Conservation (phyloP, 2,797 vertebrate species). For the Holocentrus rufus region DNA sequence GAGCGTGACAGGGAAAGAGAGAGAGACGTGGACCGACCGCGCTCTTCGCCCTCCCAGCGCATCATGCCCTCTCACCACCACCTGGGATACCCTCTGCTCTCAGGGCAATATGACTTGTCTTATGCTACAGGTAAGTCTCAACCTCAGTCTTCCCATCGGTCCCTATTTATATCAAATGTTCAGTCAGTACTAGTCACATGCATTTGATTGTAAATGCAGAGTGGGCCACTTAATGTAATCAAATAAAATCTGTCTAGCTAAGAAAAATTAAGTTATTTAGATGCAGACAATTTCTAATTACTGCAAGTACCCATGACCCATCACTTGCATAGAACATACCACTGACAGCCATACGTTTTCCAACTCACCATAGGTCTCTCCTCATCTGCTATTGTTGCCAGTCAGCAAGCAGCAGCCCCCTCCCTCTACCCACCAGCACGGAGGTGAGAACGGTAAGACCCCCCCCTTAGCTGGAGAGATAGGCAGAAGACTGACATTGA, state of each 20-base stretch:
- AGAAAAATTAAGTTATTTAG: conserved; percentile 13
- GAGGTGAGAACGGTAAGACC: conserved; percentile 94
- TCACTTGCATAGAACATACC: conserved; percentile 33
- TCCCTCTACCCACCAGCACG: conserved; percentile 88
- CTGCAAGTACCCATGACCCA: background rate
- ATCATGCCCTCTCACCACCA: conserved; percentile 98
- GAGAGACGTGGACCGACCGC: conserved; percentile 88
- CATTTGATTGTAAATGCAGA: conserved; percentile 9
- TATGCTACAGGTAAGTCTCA: conserved; percentile 91
- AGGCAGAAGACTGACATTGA: conserved; percentile 23
- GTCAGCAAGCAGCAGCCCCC: conserved; percentile 89
- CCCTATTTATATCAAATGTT: conserved; percentile 2
- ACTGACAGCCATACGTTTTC: conserved; percentile 48
- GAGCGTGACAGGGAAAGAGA: conserved; percentile 79
- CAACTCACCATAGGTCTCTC: conserved; percentile 82
- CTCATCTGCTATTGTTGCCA: conserved; percentile 91
- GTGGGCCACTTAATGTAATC: conserved; percentile 17
- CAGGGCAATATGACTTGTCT: conserved; percentile 96
- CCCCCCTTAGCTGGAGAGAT: conserved; percentile 37
- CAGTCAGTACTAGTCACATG: background rate
- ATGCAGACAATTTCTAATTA: conserved; percentile 24
- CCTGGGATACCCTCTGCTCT: conserved; percentile 93
- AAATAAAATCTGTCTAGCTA: background rate
- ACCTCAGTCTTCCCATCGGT: background rate
- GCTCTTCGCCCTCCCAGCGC: conserved; percentile 96